Evolutionary conservation across 2,888 invertebrate genomes (phyloP).

Genomic region (Griposia aprilina): DNA sequence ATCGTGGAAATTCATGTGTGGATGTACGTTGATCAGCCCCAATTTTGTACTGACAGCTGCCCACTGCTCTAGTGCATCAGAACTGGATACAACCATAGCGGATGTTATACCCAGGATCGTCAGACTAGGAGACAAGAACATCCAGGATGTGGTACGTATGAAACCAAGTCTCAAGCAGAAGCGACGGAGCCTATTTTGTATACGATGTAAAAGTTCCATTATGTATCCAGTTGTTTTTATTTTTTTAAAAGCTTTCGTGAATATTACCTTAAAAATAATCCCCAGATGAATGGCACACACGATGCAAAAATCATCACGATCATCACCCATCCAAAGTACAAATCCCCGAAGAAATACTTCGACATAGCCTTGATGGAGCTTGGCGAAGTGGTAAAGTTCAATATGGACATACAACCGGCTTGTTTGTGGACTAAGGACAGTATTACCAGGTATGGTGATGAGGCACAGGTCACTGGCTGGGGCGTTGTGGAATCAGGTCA

Average conservation of each 20-base stretch:
- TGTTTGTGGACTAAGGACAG: constrained; percentile 78
- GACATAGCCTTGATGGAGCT: constrained; percentile 82
- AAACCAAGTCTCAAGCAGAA: background rate
- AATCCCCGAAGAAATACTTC: constrained; percentile 76
- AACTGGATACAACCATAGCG: constrained; percentile 66
- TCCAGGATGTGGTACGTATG: constrained; percentile 41
- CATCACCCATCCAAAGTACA: constrained; percentile 77
- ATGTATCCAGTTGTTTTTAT: no score
- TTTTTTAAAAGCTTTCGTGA: no score
- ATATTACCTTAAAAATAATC: no score
- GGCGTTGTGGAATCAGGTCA: constrained; percentile 77
- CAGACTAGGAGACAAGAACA: constrained; percentile 70
- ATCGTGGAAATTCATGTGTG: constrained; percentile 88
- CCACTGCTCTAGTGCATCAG: constrained; percentile 88
- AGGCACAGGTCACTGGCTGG: constrained; percentile 80
- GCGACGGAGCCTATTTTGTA: background rate
- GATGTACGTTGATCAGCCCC: constrained; percentile 92
- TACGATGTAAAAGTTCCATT: background rate
- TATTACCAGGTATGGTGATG: constrained; percentile 62
- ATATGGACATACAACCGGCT: constrained; percentile 75
- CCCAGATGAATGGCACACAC: background rate
- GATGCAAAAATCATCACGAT: constrained; percentile 71
- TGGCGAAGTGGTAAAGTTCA: constrained; percentile 67
- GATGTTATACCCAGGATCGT: constrained; percentile 75
- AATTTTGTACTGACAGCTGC: constrained; percentile 93